Conservation (phyloP, 2,113 vertebrate genomes). For the Pteruthius melanotis region DNA sequence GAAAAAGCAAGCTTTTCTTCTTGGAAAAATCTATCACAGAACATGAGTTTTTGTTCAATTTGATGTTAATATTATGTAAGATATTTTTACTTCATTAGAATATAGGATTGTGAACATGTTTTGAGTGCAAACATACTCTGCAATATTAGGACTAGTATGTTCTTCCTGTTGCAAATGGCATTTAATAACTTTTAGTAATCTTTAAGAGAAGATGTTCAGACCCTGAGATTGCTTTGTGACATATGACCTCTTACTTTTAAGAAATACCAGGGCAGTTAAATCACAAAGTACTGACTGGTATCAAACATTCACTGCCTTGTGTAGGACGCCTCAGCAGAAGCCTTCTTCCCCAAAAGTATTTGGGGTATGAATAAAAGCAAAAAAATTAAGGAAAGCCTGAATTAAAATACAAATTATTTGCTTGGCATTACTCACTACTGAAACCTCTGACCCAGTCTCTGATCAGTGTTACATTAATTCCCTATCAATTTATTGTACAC, state of each 20-base stretch:
- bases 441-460: not conserved
- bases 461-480: not conserved
- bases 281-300: not conserved
- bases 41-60: slow-evolving; percentile 11
- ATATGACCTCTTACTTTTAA: slow-evolving; percentile 3
- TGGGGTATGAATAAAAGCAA: not conserved
- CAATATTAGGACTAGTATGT: not conserved
- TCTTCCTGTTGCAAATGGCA: not conserved
- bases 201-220: not conserved
- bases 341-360: not conserved
- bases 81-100: slow-evolving; percentile 10
- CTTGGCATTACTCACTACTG: not conserved
- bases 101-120: slow-evolving; percentile 31
- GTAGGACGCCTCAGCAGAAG: slow-evolving; percentile 8
- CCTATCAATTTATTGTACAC: not conserved
- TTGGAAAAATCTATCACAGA: not conserved
- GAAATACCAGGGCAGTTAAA: slow-evolving; percentile 7
- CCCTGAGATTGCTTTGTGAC: not conserved
- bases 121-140: not conserved
- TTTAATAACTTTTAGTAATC: not conserved
- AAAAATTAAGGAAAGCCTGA: not conserved
- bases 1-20: slow-evolving; percentile 10
- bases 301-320: not conserved
- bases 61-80: not conserved
- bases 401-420: slow-evolving; percentile 4